phyloP scores from a whole-genome alignment of 2,888 invertebrate genomes.

The Quadroppia sp. region DNA sequence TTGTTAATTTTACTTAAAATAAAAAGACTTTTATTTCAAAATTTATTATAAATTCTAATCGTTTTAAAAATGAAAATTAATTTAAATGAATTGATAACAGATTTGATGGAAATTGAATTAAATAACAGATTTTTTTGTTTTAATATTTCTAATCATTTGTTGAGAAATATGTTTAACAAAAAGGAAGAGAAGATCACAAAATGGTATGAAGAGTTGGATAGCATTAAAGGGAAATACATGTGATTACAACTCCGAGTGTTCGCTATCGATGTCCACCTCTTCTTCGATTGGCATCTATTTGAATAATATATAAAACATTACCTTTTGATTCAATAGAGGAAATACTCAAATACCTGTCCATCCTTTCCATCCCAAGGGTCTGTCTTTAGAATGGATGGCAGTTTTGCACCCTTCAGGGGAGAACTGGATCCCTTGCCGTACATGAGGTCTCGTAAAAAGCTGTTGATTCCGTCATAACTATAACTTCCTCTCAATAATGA shows the following conservation, averaged over 20 bases:
- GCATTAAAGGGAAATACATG: neutral
- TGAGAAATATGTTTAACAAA: slow-evolving; percentile 11
- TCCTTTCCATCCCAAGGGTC: slow-evolving; percentile 94
- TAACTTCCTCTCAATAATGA: slow-evolving; percentile 88
- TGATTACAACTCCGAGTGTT: slow-evolving; percentile 15
- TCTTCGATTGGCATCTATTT: slow-evolving; percentile 8
- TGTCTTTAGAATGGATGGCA: slow-evolving; percentile 66
- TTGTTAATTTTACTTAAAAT: too few relatives aligned
- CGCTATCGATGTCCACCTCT: slow-evolving; percentile 5
- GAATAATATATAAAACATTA: neutral
- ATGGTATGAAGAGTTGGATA: neutral
- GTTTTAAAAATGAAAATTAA: too few relatives aligned
- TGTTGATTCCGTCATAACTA: slow-evolving; percentile 87
- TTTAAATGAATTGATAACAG: too few relatives aligned
- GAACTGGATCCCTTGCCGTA: slow-evolving; percentile 89
- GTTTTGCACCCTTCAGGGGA: slow-evolving; percentile 72
- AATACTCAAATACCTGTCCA: slow-evolving; percentile 52
- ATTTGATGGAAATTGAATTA: too few relatives aligned
- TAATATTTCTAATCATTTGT: too few relatives aligned
- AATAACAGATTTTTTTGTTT: too few relatives aligned
- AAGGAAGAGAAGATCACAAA: slow-evolving; percentile 21
- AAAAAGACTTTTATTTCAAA: too few relatives aligned
- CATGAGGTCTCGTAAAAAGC: slow-evolving; percentile 76
- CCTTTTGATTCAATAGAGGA: neutral
- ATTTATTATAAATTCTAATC: too few relatives aligned